These are phyloP conservation scores for Drosophila melanica DNA, from an alignment of 1,140 invertebrate species.

Conservation along the genomic window DNA sequence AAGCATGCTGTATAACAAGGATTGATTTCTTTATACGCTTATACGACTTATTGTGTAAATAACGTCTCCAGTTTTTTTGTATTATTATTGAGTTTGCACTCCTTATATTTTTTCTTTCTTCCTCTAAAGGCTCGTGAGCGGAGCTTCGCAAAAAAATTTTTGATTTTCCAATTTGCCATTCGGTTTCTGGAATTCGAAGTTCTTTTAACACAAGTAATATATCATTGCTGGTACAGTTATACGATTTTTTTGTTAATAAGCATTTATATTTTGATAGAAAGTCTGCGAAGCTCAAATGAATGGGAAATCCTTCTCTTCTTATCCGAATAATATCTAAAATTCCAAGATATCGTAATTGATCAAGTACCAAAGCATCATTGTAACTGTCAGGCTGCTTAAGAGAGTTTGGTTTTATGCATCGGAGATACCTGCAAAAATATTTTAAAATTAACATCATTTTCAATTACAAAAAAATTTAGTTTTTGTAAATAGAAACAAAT, in stretches of 20 bases:
- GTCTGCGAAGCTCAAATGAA: slow-evolving; percentile 91
- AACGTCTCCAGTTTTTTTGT: slow-evolving; percentile 91
- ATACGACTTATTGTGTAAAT: slow-evolving; percentile 86
- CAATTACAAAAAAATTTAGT: no score
- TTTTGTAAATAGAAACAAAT: no score
- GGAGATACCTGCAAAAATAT: slow-evolving; percentile 89
- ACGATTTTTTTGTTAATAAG: slow-evolving; percentile 60
- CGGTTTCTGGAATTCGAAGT: slow-evolving; percentile 87
- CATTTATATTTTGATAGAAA: slow-evolving; percentile 88
- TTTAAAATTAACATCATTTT: neutral
- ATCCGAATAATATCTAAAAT: slow-evolving; percentile 98
- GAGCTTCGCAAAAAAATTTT: slow-evolving; percentile 95
- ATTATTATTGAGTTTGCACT: slow-evolving; percentile 90
- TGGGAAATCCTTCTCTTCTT: slow-evolving; percentile 95
- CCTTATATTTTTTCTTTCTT: slow-evolving; percentile 89
- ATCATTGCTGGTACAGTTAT: slow-evolving; percentile 35
- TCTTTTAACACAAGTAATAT: slow-evolving; percentile 85
- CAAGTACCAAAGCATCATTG: slow-evolving; percentile 92
- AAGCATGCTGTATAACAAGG: slow-evolving; percentile 93
- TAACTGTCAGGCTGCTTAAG: slow-evolving; percentile 94
- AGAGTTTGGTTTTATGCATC: slow-evolving; percentile 97
- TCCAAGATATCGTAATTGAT: slow-evolving; percentile 96
- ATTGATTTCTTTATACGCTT: slow-evolving; percentile 85
- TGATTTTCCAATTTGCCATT: slow-evolving; percentile 96
- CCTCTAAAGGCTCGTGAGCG: slow-evolving; percentile 95